phyloP scores from a whole-genome alignment of 64 coral and sea anemone genomes.

The Orbicella faveolata region DNA sequence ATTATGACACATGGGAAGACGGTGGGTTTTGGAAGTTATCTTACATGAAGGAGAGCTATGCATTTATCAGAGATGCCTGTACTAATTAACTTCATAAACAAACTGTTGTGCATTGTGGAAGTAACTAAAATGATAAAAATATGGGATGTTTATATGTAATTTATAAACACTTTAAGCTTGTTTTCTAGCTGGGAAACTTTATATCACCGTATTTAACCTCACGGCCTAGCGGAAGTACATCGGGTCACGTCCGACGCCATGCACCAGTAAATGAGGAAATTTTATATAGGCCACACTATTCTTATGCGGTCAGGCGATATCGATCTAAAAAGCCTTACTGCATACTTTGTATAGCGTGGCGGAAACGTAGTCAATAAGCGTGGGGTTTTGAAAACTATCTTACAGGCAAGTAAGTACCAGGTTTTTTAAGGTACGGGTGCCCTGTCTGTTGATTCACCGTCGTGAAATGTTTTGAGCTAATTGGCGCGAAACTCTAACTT shows the following conservation, averaged over 20 bases:
- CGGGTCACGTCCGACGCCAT: background rate
- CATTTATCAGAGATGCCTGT: too few species aligned
- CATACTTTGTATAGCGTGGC: background rate
- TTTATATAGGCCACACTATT: background rate
- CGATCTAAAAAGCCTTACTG: background rate
- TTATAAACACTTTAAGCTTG: background rate
- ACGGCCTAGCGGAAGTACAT: background rate
- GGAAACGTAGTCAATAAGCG: background rate
- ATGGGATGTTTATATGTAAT: background rate
- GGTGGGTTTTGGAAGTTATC: too few species aligned
- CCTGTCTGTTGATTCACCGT: too few species aligned
- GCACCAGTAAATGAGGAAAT: slow-evolving; percentile 1
- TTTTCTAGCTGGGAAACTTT: background rate
- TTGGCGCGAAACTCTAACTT: too few species aligned
- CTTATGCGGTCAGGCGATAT: background rate
- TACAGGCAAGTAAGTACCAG: too few species aligned
- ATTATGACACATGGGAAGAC: too few species aligned
- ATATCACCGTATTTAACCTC: background rate
- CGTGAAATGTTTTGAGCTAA: too few species aligned
- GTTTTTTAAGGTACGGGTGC: too few species aligned
- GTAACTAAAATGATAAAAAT: background rate
- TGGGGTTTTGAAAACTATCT: too few species aligned
- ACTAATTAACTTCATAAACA: too few species aligned
- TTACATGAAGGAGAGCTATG: too few species aligned
- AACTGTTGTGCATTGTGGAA: too few species aligned